Evolutionary conservation across 2,113 vertebrate genomes (phyloP).

Genomic region (Chascanopsetta lugubris): DNA sequence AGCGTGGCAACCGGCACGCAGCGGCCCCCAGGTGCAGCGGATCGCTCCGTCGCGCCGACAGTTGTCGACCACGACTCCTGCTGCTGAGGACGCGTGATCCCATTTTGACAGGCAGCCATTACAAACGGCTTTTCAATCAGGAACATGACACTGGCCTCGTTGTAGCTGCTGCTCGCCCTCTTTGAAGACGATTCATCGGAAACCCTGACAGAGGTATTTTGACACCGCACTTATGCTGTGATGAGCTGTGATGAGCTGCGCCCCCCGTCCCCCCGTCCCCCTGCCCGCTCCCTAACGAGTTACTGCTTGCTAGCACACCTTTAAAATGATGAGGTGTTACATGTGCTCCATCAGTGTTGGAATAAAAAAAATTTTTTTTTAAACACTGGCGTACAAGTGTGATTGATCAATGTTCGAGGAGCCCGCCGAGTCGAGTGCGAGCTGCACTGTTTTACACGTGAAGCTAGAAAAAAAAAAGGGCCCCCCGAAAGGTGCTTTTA

Average conservation of each 20-base stretch:
- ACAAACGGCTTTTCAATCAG: slow-evolving; percentile 10
- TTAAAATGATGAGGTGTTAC: slow-evolving; percentile 36
- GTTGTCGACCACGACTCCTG: neutral
- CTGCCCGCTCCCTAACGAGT: slow-evolving; percentile 32
- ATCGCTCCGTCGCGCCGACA: neutral
- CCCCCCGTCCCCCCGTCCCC: too few relatives aligned
- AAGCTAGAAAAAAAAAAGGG: too few relatives aligned
- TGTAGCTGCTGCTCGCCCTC: neutral
- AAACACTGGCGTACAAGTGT: slow-evolving; percentile 30
- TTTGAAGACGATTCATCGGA: neutral
- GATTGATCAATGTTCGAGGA: too few relatives aligned
- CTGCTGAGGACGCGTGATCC: neutral
- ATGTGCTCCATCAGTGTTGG: slow-evolving; percentile 41
- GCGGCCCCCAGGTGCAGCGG: slow-evolving; percentile 44
- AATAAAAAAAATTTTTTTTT: slow-evolving; percentile 54
- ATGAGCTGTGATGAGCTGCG: too few relatives aligned
- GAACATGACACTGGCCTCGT: slow-evolving; percentile 6
- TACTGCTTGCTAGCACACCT: slow-evolving; percentile 35
- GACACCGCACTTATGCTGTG: slow-evolving; percentile 1
- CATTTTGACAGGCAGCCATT: slow-evolving; percentile 14
- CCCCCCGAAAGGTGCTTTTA: too few relatives aligned
- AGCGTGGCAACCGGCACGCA: slow-evolving; percentile 63
- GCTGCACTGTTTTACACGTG: too few relatives aligned
- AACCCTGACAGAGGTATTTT: slow-evolving; percentile 39
- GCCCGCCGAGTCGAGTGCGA: too few relatives aligned